Evolutionary conservation across 2,888 invertebrate genomes (phyloP).

Genomic region (Xestia ashworthii): DNA sequence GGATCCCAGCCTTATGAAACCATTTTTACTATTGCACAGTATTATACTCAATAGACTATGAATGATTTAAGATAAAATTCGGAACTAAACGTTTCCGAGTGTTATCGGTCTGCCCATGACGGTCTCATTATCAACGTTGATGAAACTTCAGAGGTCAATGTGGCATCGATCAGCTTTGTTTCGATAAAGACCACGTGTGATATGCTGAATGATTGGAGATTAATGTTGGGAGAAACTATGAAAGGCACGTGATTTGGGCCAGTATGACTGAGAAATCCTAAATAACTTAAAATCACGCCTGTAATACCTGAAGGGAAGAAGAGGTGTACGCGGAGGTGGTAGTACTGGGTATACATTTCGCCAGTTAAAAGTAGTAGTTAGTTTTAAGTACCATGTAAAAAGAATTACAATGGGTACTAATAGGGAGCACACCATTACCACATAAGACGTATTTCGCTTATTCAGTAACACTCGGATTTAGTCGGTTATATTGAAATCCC

Average conservation of each 20-base stretch:
- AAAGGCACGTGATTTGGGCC: neutral
- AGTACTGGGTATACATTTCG: too few species aligned
- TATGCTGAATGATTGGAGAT: neutral
- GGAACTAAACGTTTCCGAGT: neutral
- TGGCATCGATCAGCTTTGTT: conserved; percentile 1
- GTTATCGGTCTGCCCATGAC: neutral
- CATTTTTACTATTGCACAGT: neutral
- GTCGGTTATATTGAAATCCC: too few species aligned
- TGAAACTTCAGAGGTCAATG: conserved; percentile 4
- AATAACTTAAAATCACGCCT: neutral
- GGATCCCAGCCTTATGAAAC: neutral
- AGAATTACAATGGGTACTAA: neutral
- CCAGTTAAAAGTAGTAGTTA: too few species aligned
- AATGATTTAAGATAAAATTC: neutral
- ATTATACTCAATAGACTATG: neutral
- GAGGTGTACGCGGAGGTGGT: too few species aligned
- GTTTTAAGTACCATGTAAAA: neutral
- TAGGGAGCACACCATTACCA: neutral
- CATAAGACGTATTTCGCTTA: neutral
- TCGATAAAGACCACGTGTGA: conserved; percentile 7
- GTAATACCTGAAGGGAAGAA: neutral
- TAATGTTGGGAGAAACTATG: neutral
- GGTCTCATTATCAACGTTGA: neutral
- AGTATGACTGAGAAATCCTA: neutral
- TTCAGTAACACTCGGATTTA: neutral